Conservation (phyloP, 2,888 invertebrate species). For the Drepanosiphum platanoidis region DNA sequence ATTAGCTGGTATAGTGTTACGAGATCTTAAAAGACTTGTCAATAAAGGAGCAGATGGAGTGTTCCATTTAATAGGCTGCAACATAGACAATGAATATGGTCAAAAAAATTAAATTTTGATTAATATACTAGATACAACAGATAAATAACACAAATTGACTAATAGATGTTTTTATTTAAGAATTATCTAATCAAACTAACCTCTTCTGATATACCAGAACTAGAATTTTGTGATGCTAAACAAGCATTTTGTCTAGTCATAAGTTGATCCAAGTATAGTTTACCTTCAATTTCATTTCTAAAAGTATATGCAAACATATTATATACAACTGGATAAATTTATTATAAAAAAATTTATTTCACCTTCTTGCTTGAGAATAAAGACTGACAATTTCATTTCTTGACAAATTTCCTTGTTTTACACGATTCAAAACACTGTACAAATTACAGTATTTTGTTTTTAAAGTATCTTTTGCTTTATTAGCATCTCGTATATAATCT, state of each 20-base stretch:
- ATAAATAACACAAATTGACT: not conserved
- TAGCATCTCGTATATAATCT: constrained; percentile 27
- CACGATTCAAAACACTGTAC: constrained; percentile 21
- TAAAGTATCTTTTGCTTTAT: constrained; percentile 3
- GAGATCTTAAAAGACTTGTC: constrained; percentile 53
- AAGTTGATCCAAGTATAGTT: constrained; percentile 51
- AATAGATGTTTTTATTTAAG: not conserved
- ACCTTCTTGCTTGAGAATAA: constrained; percentile 50
- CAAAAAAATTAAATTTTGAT: not conserved
- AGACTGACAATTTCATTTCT: constrained; percentile 38
- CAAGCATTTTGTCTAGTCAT: constrained; percentile 31
- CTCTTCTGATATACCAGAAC: constrained; percentile 30
- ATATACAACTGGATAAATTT: not conserved
- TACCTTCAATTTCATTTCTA: constrained; percentile 51
- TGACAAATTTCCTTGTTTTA: constrained; percentile 47
- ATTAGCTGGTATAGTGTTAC: constrained; percentile 50
- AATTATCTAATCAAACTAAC: constrained; percentile 8
- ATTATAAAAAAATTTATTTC: not conserved
- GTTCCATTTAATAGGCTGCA: constrained; percentile 51
- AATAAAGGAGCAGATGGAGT: constrained; percentile 55
- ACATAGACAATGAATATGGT: not conserved
- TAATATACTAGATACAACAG: not conserved
- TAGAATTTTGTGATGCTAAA: constrained; percentile 29
- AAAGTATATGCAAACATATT: constrained; percentile 1
- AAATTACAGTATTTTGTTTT: constrained; percentile 29